Percentiles rank a stretch among this genome's conserved stretches.
Conservation (phyloP, 1,140 invertebrate species). For the Carposina sasakii region DNA sequence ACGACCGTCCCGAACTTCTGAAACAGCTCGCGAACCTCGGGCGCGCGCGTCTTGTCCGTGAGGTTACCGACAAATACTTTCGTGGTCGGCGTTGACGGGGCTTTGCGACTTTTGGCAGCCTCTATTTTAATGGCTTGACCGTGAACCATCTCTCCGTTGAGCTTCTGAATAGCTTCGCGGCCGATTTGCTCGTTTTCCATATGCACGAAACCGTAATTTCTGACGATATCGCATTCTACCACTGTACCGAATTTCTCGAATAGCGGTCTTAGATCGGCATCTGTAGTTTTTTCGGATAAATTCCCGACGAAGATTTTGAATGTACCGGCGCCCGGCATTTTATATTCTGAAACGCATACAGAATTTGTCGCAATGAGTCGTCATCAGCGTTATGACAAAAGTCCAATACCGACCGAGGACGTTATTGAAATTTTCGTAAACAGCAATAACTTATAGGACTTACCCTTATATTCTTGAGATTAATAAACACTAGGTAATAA, state of each 20-base stretch:
- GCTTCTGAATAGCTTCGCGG: constrained; percentile 91
- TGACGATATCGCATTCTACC: constrained; percentile 96
- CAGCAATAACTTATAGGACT: no score
- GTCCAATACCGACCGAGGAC: constrained; percentile 19
- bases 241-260: constrained; percentile 97
- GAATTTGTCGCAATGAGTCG: constrained; percentile 68
- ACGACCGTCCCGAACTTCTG: constrained; percentile 91
- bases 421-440: no score
- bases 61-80: constrained; percentile 94
- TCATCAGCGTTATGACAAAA: constrained; percentile 50
- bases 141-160: constrained; percentile 91
- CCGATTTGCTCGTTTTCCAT: constrained; percentile 95
- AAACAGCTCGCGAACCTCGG: constrained; percentile 89
- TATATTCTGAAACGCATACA: constrained; percentile 72
- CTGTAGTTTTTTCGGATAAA: constrained; percentile 90
- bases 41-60: constrained; percentile 90
- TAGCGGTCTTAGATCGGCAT: constrained; percentile 88
- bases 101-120: constrained; percentile 88
- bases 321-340: constrained; percentile 90
- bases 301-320: constrained; percentile 98
- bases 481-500: no score
- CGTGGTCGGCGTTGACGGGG: constrained; percentile 87
- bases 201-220: constrained; percentile 98
- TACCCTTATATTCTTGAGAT: no score
- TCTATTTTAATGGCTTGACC: constrained; percentile 93